These are phyloP conservation scores for Heliconius eleuchia DNA, from an alignment of 1,140 invertebrate species.

Conservation along the genomic window DNA sequence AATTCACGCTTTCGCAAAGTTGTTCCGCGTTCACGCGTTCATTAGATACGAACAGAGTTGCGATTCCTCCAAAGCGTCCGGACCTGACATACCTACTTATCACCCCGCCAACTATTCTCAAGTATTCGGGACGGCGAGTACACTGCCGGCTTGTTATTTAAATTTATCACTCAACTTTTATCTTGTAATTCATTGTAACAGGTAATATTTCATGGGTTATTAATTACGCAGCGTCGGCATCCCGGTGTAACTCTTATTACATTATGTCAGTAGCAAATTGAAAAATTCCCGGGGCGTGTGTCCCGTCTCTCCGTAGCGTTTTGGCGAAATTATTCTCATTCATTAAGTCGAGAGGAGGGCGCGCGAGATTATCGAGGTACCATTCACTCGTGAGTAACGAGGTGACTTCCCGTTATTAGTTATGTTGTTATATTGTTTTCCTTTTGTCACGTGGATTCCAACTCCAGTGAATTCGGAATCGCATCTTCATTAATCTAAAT, in stretches of 20 bases:
- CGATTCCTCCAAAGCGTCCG: constrained; percentile 59
- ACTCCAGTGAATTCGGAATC: not conserved
- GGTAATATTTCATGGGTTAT: constrained; percentile 81
- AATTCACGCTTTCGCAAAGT: constrained; percentile 78
- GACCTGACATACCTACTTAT: constrained; percentile 66
- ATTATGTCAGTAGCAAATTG: constrained; percentile 81
- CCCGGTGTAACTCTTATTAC: constrained; percentile 79
- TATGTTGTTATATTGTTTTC: constrained; percentile 74
- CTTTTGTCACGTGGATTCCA: constrained; percentile 45
- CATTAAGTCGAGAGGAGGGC: constrained; percentile 76
- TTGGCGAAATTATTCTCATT: constrained; percentile 81
- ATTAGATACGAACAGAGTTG: constrained; percentile 74
- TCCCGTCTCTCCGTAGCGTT: constrained; percentile 79
- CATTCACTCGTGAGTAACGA: constrained; percentile 77
- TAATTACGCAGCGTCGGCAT: constrained; percentile 77
- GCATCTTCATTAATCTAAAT: constrained; percentile 3
- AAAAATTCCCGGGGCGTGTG: constrained; percentile 80
- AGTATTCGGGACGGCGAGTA: constrained; percentile 63
- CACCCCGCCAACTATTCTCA: constrained; percentile 74
- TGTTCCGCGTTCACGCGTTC: constrained; percentile 78
- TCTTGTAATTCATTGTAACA: constrained; percentile 79
- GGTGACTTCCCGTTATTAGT: constrained; percentile 78
- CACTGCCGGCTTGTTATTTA: constrained; percentile 71
- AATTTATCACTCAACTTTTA: constrained; percentile 81
- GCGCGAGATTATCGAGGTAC: constrained; percentile 73